Conservation (phyloP, 2,797 vertebrate genomes). For the Chaetodon trifasciatus region DNA sequence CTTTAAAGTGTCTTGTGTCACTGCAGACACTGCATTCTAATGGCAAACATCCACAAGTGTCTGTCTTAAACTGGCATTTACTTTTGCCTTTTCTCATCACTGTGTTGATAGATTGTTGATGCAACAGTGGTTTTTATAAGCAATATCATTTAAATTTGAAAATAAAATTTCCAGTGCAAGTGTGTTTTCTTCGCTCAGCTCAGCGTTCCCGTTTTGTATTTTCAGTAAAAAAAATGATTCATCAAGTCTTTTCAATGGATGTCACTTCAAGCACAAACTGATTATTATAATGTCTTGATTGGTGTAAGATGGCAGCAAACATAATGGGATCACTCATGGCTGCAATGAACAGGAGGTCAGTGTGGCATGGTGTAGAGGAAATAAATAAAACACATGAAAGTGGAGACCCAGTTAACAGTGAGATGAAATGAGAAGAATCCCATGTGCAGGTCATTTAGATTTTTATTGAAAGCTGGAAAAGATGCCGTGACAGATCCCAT, state of each 20-base stretch:
- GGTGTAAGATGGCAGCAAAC: not conserved
- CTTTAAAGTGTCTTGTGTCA: not conserved
- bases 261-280: not conserved
- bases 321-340: not conserved
- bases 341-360: no score
- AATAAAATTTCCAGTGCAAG: slow-evolving; percentile 8
- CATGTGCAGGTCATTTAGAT: no score
- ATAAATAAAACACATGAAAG: no score
- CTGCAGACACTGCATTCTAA: not conserved
- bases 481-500: no score
- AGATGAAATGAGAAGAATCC: no score
- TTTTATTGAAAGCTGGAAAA: no score
- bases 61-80: not conserved
- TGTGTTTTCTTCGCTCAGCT: slow-evolving; percentile 21
- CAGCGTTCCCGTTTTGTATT: slow-evolving; percentile 53
- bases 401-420: no score
- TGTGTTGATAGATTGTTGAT: slow-evolving; percentile 11
- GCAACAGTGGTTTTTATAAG: slow-evolving; percentile 34
- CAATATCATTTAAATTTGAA: slow-evolving; percentile 11
- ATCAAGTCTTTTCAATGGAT: slow-evolving; percentile 1
- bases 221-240: slow-evolving; percentile 58
- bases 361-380: no score
- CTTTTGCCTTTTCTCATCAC: not conserved
- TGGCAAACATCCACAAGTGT: slow-evolving; percentile 2
- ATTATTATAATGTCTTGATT: not conserved